Evolutionary conservation across 2,888 invertebrate species (phyloP), one percentile per base, ranked within the genome.

Genomic region (Drosophila kuntzei): DNA sequence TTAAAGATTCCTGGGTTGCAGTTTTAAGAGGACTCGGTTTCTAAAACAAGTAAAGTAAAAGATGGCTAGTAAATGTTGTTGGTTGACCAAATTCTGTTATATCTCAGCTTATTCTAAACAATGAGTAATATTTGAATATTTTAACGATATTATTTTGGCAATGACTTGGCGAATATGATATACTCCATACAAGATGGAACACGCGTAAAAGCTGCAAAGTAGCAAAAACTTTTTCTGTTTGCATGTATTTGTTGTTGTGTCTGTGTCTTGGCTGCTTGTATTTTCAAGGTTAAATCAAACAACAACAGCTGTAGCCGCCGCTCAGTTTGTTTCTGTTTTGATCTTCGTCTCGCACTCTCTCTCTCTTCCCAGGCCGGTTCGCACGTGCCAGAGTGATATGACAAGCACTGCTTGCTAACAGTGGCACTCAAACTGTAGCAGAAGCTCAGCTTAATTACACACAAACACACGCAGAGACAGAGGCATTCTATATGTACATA

Each of bases 221-320:
- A 63, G 46, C 29, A 59, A 62, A 49, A 63, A 46, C 50, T 18
- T 41, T 60, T 59, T 41, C 47, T 71, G 36, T 34, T 39, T 61
- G 47, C 6, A 3, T 67, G 32, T 34, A 29, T 51, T 14, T 41
- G 47, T 44, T 32, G 29, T 27, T 62, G 37, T 44, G 49, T 57
- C 37, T 41, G 54, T 57, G 22, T 47, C 20, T 46, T 64, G 43
- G 11, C 9, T 50, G 22, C 41, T 34, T 44, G 39, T 32, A 8
- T 59, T 71, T 71, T 77, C 77, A 77, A 77, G 77, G 77, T 77
- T 77, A 79, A 75, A 79, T 71, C 76, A 69, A 62, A 63, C 63
- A 79, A 78, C 54, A 54, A 57, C 79, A 79, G 79, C 79, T 79
- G 75, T 79, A 68, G 60, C 27, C 25, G 25, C 63, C 46, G 37